These are phyloP conservation scores for Drosophila leonis DNA, from an alignment of 2,888 invertebrate genomes.

Conservation along the genomic window DNA sequence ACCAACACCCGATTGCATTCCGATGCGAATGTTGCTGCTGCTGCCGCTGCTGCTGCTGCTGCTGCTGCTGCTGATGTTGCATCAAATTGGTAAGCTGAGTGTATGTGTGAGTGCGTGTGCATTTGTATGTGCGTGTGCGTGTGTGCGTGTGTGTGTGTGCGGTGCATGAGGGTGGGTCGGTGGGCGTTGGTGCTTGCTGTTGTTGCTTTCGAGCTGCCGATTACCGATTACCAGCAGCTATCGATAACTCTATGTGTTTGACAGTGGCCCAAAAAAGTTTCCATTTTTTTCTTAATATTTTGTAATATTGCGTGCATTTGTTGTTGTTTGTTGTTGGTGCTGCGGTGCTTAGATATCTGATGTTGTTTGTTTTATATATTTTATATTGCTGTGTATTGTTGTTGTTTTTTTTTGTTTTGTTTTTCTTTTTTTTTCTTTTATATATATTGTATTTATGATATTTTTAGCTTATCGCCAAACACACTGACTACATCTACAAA, in stretches of 20 bases:
- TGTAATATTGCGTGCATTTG: conserved; percentile 66
- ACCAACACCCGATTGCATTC: conserved; percentile 72
- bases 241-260: conserved; percentile 46
- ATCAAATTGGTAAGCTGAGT: conserved; percentile 36
- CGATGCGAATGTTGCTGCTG: conserved; percentile 39
- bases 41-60: conserved; percentile 21
- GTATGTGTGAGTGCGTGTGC: background rate
- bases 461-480: conserved; percentile 91
- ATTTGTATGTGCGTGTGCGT: conserved; percentile 30
- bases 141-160: conserved; percentile 24
- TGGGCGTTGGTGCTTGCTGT: conserved; percentile 37
- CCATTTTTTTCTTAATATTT: conserved; percentile 37
- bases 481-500: conserved; percentile 95
- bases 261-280: conserved; percentile 34
- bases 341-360: conserved; percentile 67
- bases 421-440: conserved; percentile 36
- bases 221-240: conserved; percentile 26
- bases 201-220: conserved; percentile 30
- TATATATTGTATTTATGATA: conserved; percentile 69
- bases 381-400: conserved; percentile 75
- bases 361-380: conserved; percentile 61
- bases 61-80: conserved; percentile 46
- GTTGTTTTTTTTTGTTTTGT: conserved; percentile 36
- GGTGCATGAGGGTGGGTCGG: conserved; percentile 55
- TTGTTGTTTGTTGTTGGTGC: conserved; percentile 58